phyloP scores from a whole-genome alignment of 2,797 vertebrate genomes.

The Acrossocheilus wenchowensis region DNA sequence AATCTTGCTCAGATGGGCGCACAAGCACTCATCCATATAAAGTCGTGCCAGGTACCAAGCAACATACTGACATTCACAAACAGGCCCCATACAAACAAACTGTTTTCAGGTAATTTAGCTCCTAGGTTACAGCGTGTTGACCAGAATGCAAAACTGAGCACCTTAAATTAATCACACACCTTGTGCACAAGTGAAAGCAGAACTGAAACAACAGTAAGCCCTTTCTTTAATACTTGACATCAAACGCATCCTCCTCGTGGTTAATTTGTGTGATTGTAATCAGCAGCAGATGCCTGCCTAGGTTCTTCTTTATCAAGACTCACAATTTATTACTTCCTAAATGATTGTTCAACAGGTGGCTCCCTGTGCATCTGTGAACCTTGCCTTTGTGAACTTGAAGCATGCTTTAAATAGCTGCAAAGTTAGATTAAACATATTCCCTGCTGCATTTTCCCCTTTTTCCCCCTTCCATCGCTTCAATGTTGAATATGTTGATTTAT shows the following conservation, averaged over 20 bases:
- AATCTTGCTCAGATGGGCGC: conserved; percentile 52
- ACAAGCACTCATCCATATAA: conserved; percentile 23
- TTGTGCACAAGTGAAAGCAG: background rate
- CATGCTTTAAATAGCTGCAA: conserved; percentile 71
- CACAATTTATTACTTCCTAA: conserved; percentile 76
- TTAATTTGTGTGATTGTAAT: conserved; percentile 76
- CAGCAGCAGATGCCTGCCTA: conserved; percentile 71
- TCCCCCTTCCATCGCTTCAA: conserved; percentile 70
- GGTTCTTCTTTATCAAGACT: conserved; percentile 71
- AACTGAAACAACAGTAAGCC: background rate
- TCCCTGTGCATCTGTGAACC: conserved; percentile 68
- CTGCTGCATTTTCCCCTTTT: conserved; percentile 25
- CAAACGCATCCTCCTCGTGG: conserved; percentile 69
- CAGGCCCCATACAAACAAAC: conserved; percentile 12
- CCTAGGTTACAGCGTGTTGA: conserved; percentile 6
- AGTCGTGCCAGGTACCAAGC: conserved; percentile 26
- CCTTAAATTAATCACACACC: conserved; percentile 10
- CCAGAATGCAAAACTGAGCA: background rate
- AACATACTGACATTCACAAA: conserved; percentile 23
- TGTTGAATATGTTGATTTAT: conserved; percentile 80
- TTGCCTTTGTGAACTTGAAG: conserved; percentile 71
- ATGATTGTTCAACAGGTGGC: conserved; percentile 73
- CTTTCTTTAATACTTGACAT: conserved; percentile 65
- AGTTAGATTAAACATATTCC: conserved; percentile 68
- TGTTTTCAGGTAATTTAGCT: conserved; percentile 4